A percentile compares a stretch with the other conserved stretches of the same genome.
Conservation (phyloP, 2,113 vertebrate genomes). For the Herpailurus yagouaroundi region DNA sequence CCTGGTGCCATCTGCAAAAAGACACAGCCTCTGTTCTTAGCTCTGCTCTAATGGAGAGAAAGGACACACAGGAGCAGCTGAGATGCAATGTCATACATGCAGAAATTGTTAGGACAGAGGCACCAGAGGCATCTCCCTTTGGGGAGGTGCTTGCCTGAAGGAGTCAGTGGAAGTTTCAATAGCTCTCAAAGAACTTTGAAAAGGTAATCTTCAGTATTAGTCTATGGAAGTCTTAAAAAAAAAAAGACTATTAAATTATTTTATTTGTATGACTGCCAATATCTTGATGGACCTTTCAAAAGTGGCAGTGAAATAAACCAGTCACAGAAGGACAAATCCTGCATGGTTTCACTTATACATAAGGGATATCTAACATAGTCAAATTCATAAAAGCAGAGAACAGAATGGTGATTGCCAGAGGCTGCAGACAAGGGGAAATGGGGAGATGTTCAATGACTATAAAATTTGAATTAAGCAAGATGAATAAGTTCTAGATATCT, state of each 20-base stretch:
- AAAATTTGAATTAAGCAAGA: background rate
- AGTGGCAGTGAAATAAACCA: background rate
- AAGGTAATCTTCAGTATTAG: background rate
- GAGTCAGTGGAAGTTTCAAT: background rate
- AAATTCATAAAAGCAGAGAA: too few relatives aligned
- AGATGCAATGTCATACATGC: too few relatives aligned
- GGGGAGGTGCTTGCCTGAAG: background rate
- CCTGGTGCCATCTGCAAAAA: background rate
- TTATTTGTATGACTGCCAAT: background rate
- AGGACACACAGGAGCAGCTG: fast-evolving
- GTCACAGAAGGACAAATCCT: background rate
- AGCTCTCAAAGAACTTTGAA: background rate
- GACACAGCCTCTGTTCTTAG: background rate
- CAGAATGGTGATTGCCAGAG: too few relatives aligned
- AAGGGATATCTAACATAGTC: background rate
- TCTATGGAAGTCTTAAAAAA: background rate
- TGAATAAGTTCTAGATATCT: background rate
- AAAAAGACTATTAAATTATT: background rate
- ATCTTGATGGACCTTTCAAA: background rate
- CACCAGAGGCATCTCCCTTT: too few relatives aligned
- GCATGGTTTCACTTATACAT: background rate
- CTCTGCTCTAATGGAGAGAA: background rate
- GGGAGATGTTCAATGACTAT: background rate
- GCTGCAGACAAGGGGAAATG: background rate
- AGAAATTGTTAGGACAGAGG: background rate